phyloP scores from a whole-genome alignment of 2,113 vertebrate genomes.

The Mystacornis crossleyi region DNA sequence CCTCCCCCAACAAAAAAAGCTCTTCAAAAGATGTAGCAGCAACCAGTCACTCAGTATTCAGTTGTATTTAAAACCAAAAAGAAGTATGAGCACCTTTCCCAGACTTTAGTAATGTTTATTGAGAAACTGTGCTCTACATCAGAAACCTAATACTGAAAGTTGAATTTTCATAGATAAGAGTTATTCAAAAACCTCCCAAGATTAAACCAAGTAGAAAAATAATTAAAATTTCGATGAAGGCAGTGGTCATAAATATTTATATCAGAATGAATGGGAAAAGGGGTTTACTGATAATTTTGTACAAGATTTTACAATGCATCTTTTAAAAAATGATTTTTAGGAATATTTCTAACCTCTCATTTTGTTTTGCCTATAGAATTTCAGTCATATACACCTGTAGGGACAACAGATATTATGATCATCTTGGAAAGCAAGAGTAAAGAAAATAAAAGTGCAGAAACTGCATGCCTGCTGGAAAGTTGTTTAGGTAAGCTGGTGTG shows the following conservation, averaged over 20 bases:
- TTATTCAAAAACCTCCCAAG: neutral
- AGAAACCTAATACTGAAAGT: neutral
- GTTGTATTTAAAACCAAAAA: neutral
- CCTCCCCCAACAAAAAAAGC: neutral
- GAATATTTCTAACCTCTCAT: neutral
- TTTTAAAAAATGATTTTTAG: neutral
- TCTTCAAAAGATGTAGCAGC: neutral
- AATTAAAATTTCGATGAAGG: neutral
- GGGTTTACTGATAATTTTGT: neutral
- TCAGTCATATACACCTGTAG: neutral
- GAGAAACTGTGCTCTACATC: neutral
- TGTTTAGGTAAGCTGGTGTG: neutral
- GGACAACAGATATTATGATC: neutral
- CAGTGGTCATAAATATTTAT: neutral
- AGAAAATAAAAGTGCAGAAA: neutral
- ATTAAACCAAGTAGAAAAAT: neutral
- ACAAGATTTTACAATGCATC: neutral
- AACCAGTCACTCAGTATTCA: rapidly evolving
- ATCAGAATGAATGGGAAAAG: neutral
- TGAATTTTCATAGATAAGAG: neutral
- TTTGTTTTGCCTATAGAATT: neutral
- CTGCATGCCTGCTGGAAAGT: neutral
- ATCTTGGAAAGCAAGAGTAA: neutral
- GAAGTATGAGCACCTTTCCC: neutral
- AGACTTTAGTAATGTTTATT: neutral